Percentiles rank a stretch among this genome's conserved stretches.
Conservation (phyloP, 2,888 invertebrate genomes). For the Doris montereyensis region DNA sequence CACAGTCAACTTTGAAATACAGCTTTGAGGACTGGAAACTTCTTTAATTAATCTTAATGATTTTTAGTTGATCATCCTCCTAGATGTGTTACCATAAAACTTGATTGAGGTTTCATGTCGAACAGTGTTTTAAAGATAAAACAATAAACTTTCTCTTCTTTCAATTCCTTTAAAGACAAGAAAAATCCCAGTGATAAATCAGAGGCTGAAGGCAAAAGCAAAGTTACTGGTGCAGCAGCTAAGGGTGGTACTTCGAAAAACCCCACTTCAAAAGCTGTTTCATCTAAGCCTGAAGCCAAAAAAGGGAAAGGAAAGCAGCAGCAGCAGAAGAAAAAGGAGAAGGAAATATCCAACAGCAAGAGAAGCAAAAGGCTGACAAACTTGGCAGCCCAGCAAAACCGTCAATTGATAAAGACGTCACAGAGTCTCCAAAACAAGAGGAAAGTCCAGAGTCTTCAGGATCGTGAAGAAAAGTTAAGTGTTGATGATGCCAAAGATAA, state of each 20-base stretch:
- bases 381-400: too few species aligned
- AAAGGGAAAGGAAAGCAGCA: constrained; percentile 25
- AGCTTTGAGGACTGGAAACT: too few species aligned
- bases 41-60: too few species aligned
- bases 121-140: background rate
- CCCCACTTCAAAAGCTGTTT: background rate
- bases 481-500: too few species aligned
- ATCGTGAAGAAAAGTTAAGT: too few species aligned
- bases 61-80: too few species aligned
- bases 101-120: background rate
- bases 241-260: background rate
- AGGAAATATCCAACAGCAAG: background rate
- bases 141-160: background rate
- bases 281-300: background rate
- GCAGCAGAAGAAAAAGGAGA: constrained; percentile 7
- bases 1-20: too few species aligned
- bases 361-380: constrained; percentile 2
- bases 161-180: background rate
- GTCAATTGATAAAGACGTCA: too few species aligned
- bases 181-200: background rate
- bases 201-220: background rate
- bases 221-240: background rate
- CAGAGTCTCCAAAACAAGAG: too few species aligned
- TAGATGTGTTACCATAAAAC: background rate
- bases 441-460: too few species aligned